A percentile compares a stretch with the other conserved stretches of the same genome.
Conservation (phyloP, 2,888 invertebrate genomes). For the Leucania comma region DNA sequence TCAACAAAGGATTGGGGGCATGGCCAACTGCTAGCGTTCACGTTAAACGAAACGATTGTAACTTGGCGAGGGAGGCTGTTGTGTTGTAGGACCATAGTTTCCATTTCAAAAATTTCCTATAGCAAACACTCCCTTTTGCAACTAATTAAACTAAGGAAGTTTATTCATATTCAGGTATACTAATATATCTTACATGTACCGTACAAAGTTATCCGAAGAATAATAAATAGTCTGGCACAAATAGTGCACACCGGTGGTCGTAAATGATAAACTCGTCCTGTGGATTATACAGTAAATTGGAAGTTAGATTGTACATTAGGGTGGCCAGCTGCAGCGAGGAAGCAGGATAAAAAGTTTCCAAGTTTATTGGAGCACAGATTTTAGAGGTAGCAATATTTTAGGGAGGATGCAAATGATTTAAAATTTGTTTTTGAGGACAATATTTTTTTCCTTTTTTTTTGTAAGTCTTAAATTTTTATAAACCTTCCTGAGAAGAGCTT, state of each 20-base stretch:
- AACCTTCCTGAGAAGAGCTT: too few species aligned
- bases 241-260: conserved; percentile 72
- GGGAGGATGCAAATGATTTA: not conserved
- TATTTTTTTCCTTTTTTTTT: too few species aligned
- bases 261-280: conserved; percentile 75
- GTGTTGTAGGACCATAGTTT: too few species aligned
- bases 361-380: conserved; percentile 32
- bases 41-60: too few species aligned
- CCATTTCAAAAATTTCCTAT: too few species aligned
- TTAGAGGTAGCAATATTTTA: conserved; percentile 5
- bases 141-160: conserved; percentile 48
- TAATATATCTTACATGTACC: conserved; percentile 28
- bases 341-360: conserved; percentile 45
- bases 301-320: conserved; percentile 69
- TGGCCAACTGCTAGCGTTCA: too few species aligned
- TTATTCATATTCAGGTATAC: conserved; percentile 12
- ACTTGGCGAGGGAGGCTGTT: too few species aligned
- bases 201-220: conserved; percentile 65
- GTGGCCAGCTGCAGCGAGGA: conserved; percentile 59
- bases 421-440: not conserved
- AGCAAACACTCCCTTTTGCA: not conserved
- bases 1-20: too few species aligned
- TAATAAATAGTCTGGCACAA: conserved; percentile 66
- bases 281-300: conserved; percentile 76
- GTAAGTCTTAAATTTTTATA: too few species aligned